Evolutionary conservation across 2,113 vertebrate genomes (phyloP).

Genomic region (Cavia porcellus): DNA sequence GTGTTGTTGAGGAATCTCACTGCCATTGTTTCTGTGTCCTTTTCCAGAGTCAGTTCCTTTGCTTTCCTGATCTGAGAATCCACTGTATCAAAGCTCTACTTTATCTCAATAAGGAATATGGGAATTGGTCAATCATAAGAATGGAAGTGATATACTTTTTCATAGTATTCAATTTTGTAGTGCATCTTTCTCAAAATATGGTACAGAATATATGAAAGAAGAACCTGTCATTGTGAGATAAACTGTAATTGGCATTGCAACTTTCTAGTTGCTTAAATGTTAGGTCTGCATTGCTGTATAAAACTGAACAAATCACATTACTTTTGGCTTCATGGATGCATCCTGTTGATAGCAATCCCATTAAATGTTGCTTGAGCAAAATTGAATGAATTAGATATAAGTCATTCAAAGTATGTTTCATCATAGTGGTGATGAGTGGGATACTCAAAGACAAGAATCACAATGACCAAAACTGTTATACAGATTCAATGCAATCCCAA

Average conservation of each 20-base stretch:
- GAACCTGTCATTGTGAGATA: not conserved
- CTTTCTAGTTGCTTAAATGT: not conserved
- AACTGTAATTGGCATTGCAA: too few species aligned
- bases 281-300: not conserved
- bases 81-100: fast-evolving
- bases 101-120: not conserved
- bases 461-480: too few species aligned
- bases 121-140: not conserved
- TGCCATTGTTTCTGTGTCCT: not conserved
- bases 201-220: too few species aligned
- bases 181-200: not conserved
- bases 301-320: not conserved
- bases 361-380: not conserved
- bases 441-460: too few species aligned
- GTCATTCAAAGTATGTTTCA: not conserved
- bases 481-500: too few species aligned
- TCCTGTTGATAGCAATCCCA: not conserved
- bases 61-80: not conserved
- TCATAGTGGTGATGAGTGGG: not conserved
- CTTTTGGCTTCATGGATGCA: not conserved
- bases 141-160: not conserved
- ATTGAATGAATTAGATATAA: not conserved
- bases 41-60: slow-evolving; percentile 25
- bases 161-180: too few species aligned
- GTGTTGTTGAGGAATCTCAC: too few species aligned